phyloP scores from a whole-genome alignment of 2,888 invertebrate species.

The Microctonus hyperodae region DNA sequence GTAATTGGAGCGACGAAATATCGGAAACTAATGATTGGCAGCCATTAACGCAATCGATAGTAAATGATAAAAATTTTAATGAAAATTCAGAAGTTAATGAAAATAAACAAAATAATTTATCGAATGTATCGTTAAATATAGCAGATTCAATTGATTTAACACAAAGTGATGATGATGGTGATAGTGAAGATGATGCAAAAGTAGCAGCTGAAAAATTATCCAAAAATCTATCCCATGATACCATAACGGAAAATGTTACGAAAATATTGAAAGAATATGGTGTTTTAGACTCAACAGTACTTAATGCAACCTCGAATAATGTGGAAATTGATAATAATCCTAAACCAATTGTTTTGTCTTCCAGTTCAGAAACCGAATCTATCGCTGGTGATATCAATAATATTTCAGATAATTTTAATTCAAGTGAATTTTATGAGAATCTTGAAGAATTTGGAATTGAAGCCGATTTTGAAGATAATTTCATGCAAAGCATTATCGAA shows the following conservation, averaged over 20 bases:
- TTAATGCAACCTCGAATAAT: background rate
- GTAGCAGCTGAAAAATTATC: background rate
- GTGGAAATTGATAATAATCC: background rate
- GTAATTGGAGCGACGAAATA: background rate
- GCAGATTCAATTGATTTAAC: slow-evolving; percentile 1
- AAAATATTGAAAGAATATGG: slow-evolving; percentile 19
- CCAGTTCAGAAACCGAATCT: slow-evolving; percentile 35
- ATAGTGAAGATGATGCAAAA: background rate
- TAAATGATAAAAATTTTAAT: slow-evolving; percentile 21
- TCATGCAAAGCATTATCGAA: background rate
- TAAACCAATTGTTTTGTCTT: slow-evolving; percentile 41
- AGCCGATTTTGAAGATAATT: slow-evolving; percentile 4
- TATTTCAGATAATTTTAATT: background rate
- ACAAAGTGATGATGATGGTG: slow-evolving; percentile 16
- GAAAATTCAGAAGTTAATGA: background rate
- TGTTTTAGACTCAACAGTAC: background rate
- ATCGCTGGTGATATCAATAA: slow-evolving; percentile 19
- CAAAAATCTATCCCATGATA: background rate
- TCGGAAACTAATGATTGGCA: slow-evolving; percentile 22
- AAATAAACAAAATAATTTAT: background rate
- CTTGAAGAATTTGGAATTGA: background rate
- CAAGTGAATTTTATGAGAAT: background rate
- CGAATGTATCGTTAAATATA: background rate
- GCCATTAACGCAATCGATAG: slow-evolving; percentile 26
- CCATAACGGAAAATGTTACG: slow-evolving; percentile 4